Conservation (phyloP, 2,113 vertebrate species). For the Corythaixoides concolor region DNA sequence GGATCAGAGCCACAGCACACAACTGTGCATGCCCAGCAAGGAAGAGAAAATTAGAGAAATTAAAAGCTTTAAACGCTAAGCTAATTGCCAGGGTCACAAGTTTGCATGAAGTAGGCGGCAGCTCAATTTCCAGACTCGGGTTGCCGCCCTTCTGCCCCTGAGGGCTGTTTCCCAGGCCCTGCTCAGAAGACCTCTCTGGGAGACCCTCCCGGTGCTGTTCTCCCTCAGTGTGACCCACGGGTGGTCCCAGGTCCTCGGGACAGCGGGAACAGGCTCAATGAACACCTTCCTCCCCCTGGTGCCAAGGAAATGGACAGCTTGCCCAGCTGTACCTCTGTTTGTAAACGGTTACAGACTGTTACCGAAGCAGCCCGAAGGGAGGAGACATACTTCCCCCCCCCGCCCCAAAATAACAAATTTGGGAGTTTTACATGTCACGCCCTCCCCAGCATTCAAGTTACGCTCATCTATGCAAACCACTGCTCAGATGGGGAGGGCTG, state of each 20-base stretch:
- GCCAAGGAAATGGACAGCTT: rapidly evolving
- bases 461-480: rapidly evolving
- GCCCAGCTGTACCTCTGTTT: background rate
- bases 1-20: background rate
- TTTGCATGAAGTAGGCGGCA: background rate
- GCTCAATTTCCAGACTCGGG: rapidly evolving
- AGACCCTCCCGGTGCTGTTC: background rate
- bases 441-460: background rate
- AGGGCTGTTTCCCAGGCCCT: background rate
- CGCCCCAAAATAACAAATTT: too few species aligned
- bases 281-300: background rate
- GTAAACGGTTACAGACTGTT: too few species aligned
- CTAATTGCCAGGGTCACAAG: background rate
- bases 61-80: background rate
- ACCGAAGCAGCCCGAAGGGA: background rate
- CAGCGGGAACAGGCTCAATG: background rate
- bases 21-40: background rate
- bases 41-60: background rate
- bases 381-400: too few species aligned
- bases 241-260: background rate
- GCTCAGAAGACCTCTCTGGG: too few species aligned
- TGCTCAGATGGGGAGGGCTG: background rate
- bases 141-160: background rate
- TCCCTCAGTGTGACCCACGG: background rate
- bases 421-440: background rate